A percentile compares a stretch with the other conserved stretches of the same genome.
Conservation (phyloP, 2,113 vertebrate genomes). For the Phalacrocorax pelagicus region DNA sequence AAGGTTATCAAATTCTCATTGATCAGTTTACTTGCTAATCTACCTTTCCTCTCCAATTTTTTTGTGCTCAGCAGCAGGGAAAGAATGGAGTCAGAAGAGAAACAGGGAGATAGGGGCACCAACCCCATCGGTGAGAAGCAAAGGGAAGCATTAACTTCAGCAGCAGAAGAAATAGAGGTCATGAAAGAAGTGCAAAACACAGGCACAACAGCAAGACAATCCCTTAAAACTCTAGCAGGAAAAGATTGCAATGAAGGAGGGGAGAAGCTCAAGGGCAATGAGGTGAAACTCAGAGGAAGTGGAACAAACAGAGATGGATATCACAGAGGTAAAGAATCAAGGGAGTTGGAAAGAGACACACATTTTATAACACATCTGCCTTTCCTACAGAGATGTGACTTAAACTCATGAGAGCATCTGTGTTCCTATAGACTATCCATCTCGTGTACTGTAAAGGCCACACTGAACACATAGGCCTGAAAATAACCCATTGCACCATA, state of each 20-base stretch:
- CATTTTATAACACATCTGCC: neutral
- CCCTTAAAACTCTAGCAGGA: neutral
- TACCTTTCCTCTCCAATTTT: neutral
- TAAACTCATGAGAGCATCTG: neutral
- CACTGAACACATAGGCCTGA: no score
- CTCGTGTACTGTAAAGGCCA: neutral
- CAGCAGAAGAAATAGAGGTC: neutral
- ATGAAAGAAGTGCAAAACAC: neutral
- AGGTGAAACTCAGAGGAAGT: slow-evolving; percentile 24
- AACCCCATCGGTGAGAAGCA: neutral
- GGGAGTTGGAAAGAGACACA: neutral
- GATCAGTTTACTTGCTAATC: neutral
- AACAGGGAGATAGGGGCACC: neutral
- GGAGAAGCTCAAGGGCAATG: neutral
- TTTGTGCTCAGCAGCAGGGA: slow-evolving; percentile 16
- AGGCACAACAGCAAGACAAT: neutral
- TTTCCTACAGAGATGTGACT: neutral
- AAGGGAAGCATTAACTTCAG: neutral
- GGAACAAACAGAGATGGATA: neutral
- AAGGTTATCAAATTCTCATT: neutral
- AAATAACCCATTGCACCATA: neutral
- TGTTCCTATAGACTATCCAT: neutral
- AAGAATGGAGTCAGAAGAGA: neutral
- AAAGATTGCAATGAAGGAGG: neutral
- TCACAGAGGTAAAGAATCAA: neutral